Conservation (phyloP, 2,888 invertebrate genomes). For the Yponomeuta cagnagella region DNA sequence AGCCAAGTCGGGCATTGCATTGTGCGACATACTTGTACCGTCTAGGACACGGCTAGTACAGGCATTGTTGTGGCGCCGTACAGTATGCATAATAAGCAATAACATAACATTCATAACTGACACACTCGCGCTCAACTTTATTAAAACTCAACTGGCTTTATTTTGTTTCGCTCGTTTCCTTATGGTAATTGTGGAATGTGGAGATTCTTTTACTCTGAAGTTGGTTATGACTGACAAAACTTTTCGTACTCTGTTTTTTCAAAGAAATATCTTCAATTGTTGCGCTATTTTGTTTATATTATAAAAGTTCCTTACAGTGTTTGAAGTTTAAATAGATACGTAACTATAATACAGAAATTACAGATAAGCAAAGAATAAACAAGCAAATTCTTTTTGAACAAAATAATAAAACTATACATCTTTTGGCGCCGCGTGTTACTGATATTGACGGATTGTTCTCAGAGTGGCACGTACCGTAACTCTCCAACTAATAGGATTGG, state of each 20-base stretch:
- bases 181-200: conserved; percentile 40
- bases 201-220: background rate
- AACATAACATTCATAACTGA: conserved; percentile 56
- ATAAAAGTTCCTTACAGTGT: no score
- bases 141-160: conserved; percentile 45
- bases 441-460: conserved; percentile 49
- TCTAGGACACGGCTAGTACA: background rate
- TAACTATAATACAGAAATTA: no score
- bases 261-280: no score
- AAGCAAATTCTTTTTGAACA: background rate
- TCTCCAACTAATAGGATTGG: background rate
- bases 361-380: background rate
- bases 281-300: no score
- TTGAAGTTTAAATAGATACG: no score
- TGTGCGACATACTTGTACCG: background rate
- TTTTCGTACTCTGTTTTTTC: no score
- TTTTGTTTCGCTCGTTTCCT: conserved; percentile 26
- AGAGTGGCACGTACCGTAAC: background rate
- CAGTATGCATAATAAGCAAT: conserved; percentile 42
- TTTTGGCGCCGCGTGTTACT: conserved; percentile 34
- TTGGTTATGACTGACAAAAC: background rate
- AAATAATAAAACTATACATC: conserved; percentile 14
- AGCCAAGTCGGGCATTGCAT: background rate
- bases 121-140: conserved; percentile 44
- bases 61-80: conserved; percentile 39